Base-by-base conservation (phyloP, 2,888 invertebrate species). In the Sphecodes monilicornis region DNA sequence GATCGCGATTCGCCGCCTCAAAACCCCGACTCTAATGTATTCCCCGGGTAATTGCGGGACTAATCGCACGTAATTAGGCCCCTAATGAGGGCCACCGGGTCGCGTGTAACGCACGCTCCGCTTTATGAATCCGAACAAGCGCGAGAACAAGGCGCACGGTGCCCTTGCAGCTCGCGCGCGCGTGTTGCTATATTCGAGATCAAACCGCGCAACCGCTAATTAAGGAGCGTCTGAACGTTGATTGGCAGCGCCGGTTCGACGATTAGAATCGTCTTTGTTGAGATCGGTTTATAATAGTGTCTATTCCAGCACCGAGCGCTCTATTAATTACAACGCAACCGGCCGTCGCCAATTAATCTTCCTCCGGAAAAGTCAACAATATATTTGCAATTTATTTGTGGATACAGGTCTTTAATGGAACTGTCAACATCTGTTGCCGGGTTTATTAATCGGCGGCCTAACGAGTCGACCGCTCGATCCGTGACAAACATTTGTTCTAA, bases 31-130 rank as follows among this genome's bases (percentile, higher is more conserved):
- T 54, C 84, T 90, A 92, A 92, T 82, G 86, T 87, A 88, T 91
- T 89, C 88, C 79, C 78, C 83, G 79, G 86, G 89, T 90, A 92
- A 93, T 92, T 91, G 92, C 90, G 83, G 80, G 87, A 87, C 90
- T 92, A 92, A 92, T 92, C 91, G 91, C 88, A 79, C 87, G 89
- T 90, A 92, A 92, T 92, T 92, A 92, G 87, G 70, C 85, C 82
- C 84, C 90, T 92, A 92, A 92, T 92, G 91, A 92, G 91, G 90
- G 90, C 86, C 87, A 88, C 84, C 82, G 88, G 91, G 92, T 92
- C 92, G 92, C 92, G 91, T 91, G 92, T 92, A 88, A 89, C 84
- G 84, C 84, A 80, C 82, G 83, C 83, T 88, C 81, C 82, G 78
- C 84, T 69, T 89, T 89, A 90, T 90, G 89, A 90, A 90, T 90